Percentiles rank a stretch among this genome's conserved stretches.
Evolutionary conservation across 2,797 vertebrate species (phyloP).

Genomic region (Sphenodon punctatus): DNA sequence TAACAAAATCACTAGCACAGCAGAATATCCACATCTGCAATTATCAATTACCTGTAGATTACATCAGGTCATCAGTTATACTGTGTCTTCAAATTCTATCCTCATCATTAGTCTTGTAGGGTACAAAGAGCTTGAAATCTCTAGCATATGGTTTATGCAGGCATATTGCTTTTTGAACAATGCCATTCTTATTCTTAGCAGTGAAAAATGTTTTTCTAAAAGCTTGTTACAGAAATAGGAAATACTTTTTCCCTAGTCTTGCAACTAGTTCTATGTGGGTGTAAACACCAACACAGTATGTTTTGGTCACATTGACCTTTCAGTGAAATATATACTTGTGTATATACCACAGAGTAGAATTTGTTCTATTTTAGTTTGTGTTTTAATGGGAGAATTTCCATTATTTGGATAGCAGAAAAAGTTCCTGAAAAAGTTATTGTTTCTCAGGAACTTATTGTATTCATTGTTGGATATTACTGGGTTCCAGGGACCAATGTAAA

Average conservation of each 20-base stretch:
- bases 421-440: not conserved
- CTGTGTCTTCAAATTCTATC: not conserved
- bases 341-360: not conserved
- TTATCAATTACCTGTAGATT: not conserved
- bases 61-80: not conserved
- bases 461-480: not conserved
- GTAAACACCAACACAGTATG: too few relatives aligned
- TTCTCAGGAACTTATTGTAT: not conserved
- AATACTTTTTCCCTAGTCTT: too few relatives aligned
- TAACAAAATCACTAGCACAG: conserved; percentile 6
- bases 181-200: not conserved
- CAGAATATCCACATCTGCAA: conserved; percentile 30
- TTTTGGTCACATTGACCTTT: too few relatives aligned
- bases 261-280: too few relatives aligned
- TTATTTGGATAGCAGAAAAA: not conserved
- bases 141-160: too few relatives aligned
- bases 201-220: not conserved
- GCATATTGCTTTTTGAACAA: too few relatives aligned
- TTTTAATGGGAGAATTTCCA: not conserved
- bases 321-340: not conserved
- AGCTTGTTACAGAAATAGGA: not conserved
- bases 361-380: not conserved
- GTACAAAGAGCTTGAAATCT: not conserved
- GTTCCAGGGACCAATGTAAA: not conserved
- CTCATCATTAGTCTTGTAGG: not conserved